These are phyloP conservation scores for Pecten maximus DNA, from an alignment of 2,888 invertebrate species.

Conservation along the genomic window DNA sequence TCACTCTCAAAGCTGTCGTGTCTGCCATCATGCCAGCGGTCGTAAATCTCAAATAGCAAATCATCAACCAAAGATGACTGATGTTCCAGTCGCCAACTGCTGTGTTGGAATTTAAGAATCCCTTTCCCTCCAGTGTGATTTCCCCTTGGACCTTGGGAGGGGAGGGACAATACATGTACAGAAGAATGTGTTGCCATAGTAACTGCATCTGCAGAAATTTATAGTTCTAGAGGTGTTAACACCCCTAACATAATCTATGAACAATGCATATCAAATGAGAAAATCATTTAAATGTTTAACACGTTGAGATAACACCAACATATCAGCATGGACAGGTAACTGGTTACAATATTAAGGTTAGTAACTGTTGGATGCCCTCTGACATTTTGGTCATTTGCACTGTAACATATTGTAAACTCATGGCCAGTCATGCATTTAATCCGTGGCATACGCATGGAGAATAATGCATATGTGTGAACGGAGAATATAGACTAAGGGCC, in stretches of 20 bases:
- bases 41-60: slow-evolving; percentile 80
- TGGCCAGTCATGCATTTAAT: not conserved
- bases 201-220: not conserved
- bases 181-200: slow-evolving; percentile 27
- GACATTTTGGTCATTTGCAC: not conserved
- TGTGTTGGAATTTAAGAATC: slow-evolving; percentile 8
- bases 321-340: not conserved
- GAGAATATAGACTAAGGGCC: too few species aligned
- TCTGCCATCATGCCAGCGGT: slow-evolving; percentile 76
- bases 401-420: too few species aligned
- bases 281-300: not conserved
- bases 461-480: not conserved
- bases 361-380: not conserved
- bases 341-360: not conserved
- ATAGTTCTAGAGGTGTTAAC: not conserved
- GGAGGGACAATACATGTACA: slow-evolving; percentile 16
- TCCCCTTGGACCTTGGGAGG: not conserved
- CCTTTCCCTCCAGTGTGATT: slow-evolving; percentile 1
- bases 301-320: not conserved
- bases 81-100: slow-evolving; percentile 55
- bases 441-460: not conserved
- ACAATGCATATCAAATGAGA: not conserved
- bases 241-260: not conserved
- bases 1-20: slow-evolving; percentile 81
- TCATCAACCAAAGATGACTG: slow-evolving; percentile 80